A percentile compares a stretch with the other conserved stretches of the same genome.
These are phyloP conservation scores for Chascanopsetta lugubris DNA, from an alignment of 2,113 vertebrate species.

Conservation along the genomic window DNA sequence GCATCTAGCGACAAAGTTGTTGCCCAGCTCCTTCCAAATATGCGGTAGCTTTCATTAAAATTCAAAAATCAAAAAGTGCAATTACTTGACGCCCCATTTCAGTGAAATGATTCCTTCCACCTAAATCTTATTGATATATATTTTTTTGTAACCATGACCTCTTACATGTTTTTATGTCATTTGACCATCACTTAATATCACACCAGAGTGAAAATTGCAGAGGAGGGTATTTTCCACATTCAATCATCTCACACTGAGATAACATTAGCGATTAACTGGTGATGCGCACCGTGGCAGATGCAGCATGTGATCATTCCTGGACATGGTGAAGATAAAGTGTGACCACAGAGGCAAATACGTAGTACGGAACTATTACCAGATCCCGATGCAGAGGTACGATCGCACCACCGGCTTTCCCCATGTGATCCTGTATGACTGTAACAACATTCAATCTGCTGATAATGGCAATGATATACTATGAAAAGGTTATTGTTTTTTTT, in stretches of 20 bases:
- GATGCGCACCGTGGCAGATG: slow-evolving; percentile 32
- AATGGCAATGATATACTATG: not conserved
- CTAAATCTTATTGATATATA: no score
- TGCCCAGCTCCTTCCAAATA: no score
- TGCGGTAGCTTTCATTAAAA: no score
- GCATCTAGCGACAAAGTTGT: no score
- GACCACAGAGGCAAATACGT: slow-evolving; percentile 46
- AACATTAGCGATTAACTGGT: slow-evolving; percentile 41
- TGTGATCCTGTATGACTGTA: not conserved
- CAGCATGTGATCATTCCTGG: slow-evolving; percentile 52
- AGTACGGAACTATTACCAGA: slow-evolving; percentile 46
- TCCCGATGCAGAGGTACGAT: no score
- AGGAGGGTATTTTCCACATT: slow-evolving; percentile 45
- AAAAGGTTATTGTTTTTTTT: not conserved
- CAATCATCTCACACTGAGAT: slow-evolving; percentile 38
- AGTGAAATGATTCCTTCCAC: no score
- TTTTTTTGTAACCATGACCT: slow-evolving; percentile 7
- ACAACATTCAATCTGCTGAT: not conserved
- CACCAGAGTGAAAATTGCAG: slow-evolving; percentile 21
- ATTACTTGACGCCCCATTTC: no score
- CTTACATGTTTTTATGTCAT: no score
- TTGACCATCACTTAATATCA: not conserved
- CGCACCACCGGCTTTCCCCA: no score
- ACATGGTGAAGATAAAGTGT: slow-evolving; percentile 35
- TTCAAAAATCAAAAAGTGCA: no score